Evolutionary conservation across 2,113 vertebrate genomes (phyloP).

Genomic region (Puma concolor): DNA sequence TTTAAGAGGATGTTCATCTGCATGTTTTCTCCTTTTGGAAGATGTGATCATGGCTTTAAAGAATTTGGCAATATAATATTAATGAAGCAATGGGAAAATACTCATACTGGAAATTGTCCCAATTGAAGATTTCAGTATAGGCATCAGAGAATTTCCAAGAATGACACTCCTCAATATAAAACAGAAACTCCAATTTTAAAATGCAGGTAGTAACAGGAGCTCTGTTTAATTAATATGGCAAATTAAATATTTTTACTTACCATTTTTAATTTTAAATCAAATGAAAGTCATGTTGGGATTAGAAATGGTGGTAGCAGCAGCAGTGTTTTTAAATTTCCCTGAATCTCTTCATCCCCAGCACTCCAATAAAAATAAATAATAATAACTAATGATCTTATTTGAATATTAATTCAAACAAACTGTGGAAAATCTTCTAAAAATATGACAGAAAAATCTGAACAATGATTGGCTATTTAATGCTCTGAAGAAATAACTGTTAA

Average conservation of each 20-base stretch:
- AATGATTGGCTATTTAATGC: background rate
- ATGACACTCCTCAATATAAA: background rate
- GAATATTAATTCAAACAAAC: background rate
- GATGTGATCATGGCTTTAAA: background rate
- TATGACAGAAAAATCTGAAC: background rate
- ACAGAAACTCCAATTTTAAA: background rate
- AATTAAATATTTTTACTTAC: background rate
- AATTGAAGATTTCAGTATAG: background rate
- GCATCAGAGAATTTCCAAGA: background rate
- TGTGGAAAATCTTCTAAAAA: background rate
- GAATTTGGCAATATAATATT: background rate
- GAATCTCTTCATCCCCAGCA: background rate
- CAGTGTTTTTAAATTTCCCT: background rate
- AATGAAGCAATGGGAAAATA: background rate
- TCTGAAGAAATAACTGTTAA: background rate
- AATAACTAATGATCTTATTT: background rate
- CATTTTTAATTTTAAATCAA: constrained; percentile 37
- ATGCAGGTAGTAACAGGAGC: background rate
- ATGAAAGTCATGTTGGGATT: background rate
- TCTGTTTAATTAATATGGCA: background rate
- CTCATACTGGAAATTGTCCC: background rate
- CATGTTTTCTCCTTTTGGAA: constrained; percentile 3
- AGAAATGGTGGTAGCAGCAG: background rate
- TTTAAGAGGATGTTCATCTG: background rate
- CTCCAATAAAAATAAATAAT: background rate